Evolutionary conservation across 2,113 vertebrate genomes (phyloP), one percentile per base, ranked within the genome.

Genomic region (Hoplias malabaricus): DNA sequence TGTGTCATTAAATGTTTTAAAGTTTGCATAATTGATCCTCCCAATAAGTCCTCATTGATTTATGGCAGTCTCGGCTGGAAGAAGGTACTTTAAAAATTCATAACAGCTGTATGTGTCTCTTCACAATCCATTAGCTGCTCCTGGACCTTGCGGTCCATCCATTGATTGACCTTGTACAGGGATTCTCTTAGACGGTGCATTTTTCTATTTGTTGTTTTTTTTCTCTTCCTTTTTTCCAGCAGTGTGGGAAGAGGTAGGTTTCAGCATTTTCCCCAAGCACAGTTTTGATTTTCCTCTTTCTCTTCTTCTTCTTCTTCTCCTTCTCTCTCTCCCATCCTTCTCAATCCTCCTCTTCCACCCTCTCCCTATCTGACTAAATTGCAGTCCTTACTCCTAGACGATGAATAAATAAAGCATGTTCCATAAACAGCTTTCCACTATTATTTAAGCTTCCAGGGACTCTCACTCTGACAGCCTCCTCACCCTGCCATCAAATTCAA

Each of bases 1-100:
- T 94, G 93, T 97, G 95, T 98, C 94, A 98, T 98, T 98, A 98
- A 98, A 95, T 98, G 96, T 96, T 98, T 97, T 96, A 93, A 95
- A 96, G 95, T 98, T 96, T 98, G 95, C 96, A 98, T 97, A 97
- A 98, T 98, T 99, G 97, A 99, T 99, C 94, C 85, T 89, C 90
- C 86, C 94, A 96, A 97, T 97, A 96, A 98, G 94, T 95, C 94
- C 93, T 96, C 93, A 97, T 97, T 98, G 98, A 99, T 98, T 99
- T 95, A 98, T 96, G 93, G 94, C 89, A 91, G 93, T 93, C 93
- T 95, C 89, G 89, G 92, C 92, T 91, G 93, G 93, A n/a, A 94
- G 93, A 90, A 92, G 85, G 80, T 92, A 94, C 84, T 90, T 98
- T 96, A 99, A 99, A 98, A 97, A 98, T 99, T 97, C 93, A 99